These are phyloP conservation scores for Popillia japonica DNA, from an alignment of 1,140 invertebrate genomes.

Conservation along the genomic window DNA sequence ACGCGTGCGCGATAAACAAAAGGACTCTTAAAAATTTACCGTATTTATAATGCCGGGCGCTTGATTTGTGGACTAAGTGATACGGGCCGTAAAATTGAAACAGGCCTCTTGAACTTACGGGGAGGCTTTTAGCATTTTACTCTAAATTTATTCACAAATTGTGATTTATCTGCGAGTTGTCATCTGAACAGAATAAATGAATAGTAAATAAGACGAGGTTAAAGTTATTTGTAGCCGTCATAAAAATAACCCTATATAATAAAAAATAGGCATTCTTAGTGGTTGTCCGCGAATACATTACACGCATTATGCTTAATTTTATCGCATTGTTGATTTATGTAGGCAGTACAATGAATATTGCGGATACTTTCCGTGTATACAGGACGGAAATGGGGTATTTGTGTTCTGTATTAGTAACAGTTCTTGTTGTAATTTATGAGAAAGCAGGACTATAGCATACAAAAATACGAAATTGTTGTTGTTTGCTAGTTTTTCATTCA, in stretches of 20 bases:
- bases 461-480: no score
- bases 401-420: no score
- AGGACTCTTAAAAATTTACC: constrained; percentile 11
- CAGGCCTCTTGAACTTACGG: neutral
- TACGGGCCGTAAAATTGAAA: constrained; percentile 29
- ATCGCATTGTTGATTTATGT: no score
- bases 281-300: no score
- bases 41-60: constrained; percentile 12
- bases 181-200: constrained; percentile 25
- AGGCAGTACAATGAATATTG: no score
- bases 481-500: no score
- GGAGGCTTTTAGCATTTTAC: constrained; percentile 20
- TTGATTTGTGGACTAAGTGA: constrained; percentile 25
- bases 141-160: constrained; percentile 13
- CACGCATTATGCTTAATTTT: no score
- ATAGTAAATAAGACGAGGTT: constrained; percentile 16
- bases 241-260: constrained; percentile 1
- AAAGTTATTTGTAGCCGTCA: constrained; percentile 5
- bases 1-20: neutral
- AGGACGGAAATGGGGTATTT: no score
- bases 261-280: neutral
- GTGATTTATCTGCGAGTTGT: constrained; percentile 12
- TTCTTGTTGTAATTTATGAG: no score
- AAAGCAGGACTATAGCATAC: no score
- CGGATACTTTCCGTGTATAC: no score